Evolutionary conservation across 2,888 invertebrate species (phyloP), one percentile per base, ranked within the genome.

Genomic region (Pemphredon lugubris): DNA sequence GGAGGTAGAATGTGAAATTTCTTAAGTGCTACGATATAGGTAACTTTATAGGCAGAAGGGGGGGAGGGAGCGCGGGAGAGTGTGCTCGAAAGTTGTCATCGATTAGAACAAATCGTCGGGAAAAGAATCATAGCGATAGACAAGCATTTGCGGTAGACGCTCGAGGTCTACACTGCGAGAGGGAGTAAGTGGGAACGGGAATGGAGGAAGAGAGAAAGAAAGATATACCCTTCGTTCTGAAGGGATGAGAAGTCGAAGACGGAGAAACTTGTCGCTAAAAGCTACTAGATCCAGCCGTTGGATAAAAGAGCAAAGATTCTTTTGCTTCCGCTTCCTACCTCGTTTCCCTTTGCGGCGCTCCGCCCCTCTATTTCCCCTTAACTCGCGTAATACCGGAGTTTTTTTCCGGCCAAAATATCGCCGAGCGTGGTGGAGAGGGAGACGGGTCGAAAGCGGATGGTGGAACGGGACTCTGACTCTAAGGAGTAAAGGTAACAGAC

Each of bases 51-150:
- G n/a, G n/a, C n/a, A n/a, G n/a, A n/a, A n/a, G n/a, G n/a, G n/a
- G n/a, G n/a, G n/a, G n/a, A n/a, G n/a, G n/a, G n/a, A n/a, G n/a
- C n/a, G n/a, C n/a, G n/a, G n/a, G 23, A 37, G 21, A 23, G n/a
- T 23, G n/a, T 6, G 32, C 26, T 20, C 14, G 16, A 37, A 4
- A 14, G 20, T 18, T 23, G 18, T 64, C 51, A 45, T 53, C 48
- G 55, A 47, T 32, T 42, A 71, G 78, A 76, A 75, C 71, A 76
- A 76, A 74, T 61, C 54, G 64, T 59, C 57, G 48, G 44, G 11
- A 70, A 61, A 64, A 68, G 51, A 67, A 70, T 75, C 74, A 79
- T 66, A 72, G 44, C 20, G 14, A n/a, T n/a, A n/a, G 23, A 13
- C 4, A 13, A 37, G 13, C n/a, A 13, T 7, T 4, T 11, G 13